Conservation (phyloP, 1,140 invertebrate species). For the Drosophila dunni region DNA sequence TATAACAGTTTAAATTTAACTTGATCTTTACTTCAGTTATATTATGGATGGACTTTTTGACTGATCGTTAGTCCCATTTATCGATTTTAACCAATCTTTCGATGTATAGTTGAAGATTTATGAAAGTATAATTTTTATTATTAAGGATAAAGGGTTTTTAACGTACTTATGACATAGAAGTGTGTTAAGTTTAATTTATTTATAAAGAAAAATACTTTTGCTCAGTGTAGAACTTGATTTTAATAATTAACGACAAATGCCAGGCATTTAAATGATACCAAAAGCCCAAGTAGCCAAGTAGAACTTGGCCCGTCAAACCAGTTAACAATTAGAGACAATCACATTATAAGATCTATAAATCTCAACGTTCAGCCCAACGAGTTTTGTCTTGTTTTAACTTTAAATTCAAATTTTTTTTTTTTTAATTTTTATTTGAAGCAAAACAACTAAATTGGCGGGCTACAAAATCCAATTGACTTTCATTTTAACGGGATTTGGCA, state of each 20-base stretch:
- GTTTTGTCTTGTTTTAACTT: constrained; percentile 33
- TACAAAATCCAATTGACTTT: constrained; percentile 19
- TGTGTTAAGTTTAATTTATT: too few relatives aligned
- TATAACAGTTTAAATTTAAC: background rate
- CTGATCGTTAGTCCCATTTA: too few relatives aligned
- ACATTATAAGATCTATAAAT: constrained; percentile 58
- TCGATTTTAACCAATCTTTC: too few relatives aligned
- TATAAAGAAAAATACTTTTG: too few relatives aligned
- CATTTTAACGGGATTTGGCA: background rate
- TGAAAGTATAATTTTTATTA: too few relatives aligned
- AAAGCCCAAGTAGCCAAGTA: constrained; percentile 61
- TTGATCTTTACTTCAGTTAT: too few relatives aligned
- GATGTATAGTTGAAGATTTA: too few relatives aligned
- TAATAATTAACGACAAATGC: constrained; percentile 61
- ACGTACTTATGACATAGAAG: too few relatives aligned
- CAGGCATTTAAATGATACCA: constrained; percentile 50
- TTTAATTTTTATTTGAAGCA: constrained; percentile 14
- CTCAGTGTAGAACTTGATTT: constrained; percentile 1
- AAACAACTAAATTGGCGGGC: constrained; percentile 33
- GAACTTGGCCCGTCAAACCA: constrained; percentile 74
- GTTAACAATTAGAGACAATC: constrained; percentile 71
- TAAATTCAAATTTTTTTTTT: background rate
- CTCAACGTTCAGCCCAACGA: constrained; percentile 24
- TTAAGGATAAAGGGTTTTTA: too few relatives aligned
- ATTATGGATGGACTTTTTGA: too few relatives aligned